Percentiles rank a stretch among this genome's conserved stretches.
Evolutionary conservation across 2,113 vertebrate genomes (phyloP).

Genomic region (Serilophus lunatus): DNA sequence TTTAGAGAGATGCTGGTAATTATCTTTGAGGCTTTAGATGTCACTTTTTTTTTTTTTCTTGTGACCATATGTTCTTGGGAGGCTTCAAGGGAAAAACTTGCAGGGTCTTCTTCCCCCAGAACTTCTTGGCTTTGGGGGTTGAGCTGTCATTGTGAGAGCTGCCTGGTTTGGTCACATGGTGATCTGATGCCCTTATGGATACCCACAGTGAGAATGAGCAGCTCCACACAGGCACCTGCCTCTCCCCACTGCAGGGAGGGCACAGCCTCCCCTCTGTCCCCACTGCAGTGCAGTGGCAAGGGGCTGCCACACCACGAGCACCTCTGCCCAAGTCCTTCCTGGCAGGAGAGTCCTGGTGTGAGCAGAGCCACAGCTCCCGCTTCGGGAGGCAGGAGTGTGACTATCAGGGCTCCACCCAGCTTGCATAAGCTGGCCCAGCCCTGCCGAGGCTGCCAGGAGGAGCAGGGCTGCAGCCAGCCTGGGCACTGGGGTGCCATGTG

Average conservation of each 20-base stretch:
- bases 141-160: background rate
- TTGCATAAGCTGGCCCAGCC: background rate
- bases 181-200: background rate
- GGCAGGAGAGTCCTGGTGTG: accelerated
- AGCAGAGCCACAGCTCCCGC: background rate
- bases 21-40: background rate
- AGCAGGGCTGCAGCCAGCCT: background rate
- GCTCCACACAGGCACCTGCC: background rate
- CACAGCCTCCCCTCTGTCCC: background rate
- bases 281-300: accelerated
- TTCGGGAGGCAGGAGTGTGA: background rate
- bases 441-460: background rate
- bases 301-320: background rate
- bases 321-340: background rate
- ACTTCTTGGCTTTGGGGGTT: background rate
- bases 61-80: background rate
- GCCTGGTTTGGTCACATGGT: background rate
- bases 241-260: background rate
- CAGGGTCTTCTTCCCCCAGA: background rate
- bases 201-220: background rate
- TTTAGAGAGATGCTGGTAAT: background rate
- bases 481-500: background rate
- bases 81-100: background rate
- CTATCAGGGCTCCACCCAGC: background rate
- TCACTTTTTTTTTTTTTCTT: background rate